These are phyloP conservation scores for Pristionchus maxplancki DNA, from an alignment of 2,888 invertebrate genomes.

Conservation along the genomic window DNA sequence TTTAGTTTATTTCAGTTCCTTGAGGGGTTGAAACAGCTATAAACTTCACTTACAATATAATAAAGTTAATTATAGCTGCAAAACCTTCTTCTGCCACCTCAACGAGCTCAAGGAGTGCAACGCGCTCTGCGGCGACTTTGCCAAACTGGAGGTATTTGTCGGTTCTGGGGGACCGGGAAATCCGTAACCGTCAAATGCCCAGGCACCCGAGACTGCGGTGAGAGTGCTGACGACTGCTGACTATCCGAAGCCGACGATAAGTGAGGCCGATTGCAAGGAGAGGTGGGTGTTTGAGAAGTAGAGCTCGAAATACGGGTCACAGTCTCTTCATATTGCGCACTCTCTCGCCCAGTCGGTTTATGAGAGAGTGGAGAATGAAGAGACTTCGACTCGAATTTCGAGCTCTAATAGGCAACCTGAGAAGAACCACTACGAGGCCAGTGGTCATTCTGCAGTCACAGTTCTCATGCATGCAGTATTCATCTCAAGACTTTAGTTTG, in stretches of 20 bases:
- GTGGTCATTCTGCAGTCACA: no score
- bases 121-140: neutral
- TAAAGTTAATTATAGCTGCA: neutral
- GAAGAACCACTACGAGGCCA: no score
- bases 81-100: neutral
- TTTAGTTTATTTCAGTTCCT: neutral
- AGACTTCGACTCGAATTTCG: neutral
- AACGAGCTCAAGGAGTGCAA: neutral
- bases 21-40: no score
- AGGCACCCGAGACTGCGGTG: neutral
- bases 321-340: neutral
- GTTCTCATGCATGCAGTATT: no score
- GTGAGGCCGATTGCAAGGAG: neutral
- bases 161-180: neutral
- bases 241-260: neutral
- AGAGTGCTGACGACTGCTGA: neutral
- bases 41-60: neutral
- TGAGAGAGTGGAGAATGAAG: no score
- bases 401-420: neutral
- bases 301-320: no score
- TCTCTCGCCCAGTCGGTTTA: no score
- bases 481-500: no score
- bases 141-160: neutral
- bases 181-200: neutral
- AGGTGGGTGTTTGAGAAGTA: neutral